These are phyloP conservation scores for Xiphophorus hellerii DNA, from an alignment of 2,113 vertebrate species.

Conservation along the genomic window DNA sequence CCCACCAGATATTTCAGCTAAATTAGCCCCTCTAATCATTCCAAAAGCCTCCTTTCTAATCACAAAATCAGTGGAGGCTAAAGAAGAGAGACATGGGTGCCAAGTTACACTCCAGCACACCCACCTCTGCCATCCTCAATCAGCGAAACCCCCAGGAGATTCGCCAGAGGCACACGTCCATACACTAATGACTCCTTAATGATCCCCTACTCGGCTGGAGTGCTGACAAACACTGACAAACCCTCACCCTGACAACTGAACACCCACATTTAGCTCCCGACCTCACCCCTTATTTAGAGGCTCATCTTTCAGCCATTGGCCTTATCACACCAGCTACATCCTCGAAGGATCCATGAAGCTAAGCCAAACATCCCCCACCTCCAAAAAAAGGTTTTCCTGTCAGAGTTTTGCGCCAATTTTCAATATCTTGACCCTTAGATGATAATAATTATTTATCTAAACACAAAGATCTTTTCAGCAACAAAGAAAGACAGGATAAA, in stretches of 20 bases:
- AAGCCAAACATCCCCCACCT: neutral
- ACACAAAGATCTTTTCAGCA: too few relatives aligned
- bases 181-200: constrained; percentile 72
- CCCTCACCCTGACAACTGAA: constrained; percentile 67
- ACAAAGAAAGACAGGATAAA: too few relatives aligned
- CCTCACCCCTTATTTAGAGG: constrained; percentile 57
- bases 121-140: constrained; percentile 51
- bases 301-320: constrained; percentile 59
- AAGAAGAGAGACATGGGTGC: constrained; percentile 43
- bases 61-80: constrained; percentile 46
- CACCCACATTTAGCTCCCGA: constrained; percentile 61
- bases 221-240: constrained; percentile 67
- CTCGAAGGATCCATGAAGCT: constrained; percentile 30
- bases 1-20: constrained; percentile 23
- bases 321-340: constrained; percentile 42
- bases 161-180: constrained; percentile 54
- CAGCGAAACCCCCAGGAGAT: constrained; percentile 48
- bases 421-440: too few relatives aligned
- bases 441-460: too few relatives aligned
- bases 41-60: constrained; percentile 53
- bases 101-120: constrained; percentile 38
- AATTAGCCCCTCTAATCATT: constrained; percentile 54
- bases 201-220: constrained; percentile 56
- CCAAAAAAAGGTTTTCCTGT: constrained; percentile 22
- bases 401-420: too few relatives aligned